These are phyloP conservation scores for Sebastes cheni DNA, from an alignment of 2,797 vertebrate species.

Conservation along the genomic window DNA sequence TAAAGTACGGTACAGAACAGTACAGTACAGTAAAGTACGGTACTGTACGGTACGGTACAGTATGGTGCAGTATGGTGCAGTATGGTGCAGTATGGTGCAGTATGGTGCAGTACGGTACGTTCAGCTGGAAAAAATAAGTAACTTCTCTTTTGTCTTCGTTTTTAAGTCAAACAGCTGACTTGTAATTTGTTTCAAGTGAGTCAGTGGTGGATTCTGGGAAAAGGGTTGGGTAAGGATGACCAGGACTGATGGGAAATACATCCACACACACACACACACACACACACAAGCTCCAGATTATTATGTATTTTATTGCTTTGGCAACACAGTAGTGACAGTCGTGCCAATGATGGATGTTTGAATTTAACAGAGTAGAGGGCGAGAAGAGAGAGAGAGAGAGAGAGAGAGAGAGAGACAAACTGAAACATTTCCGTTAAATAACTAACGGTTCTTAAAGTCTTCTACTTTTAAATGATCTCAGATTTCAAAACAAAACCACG, in stretches of 20 bases:
- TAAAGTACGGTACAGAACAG: no score
- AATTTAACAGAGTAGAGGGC: not conserved
- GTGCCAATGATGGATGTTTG: constrained; percentile 45
- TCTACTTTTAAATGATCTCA: not conserved
- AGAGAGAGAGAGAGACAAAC: no score
- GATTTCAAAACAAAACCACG: constrained; percentile 32
- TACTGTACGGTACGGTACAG: fast-evolving
- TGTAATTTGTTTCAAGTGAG: constrained; percentile 43
- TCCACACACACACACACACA: not conserved
- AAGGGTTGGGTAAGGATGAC: constrained; percentile 59
- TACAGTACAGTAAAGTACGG: no score
- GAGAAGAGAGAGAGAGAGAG: not conserved
- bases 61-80: fast-evolving
- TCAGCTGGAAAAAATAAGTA: not conserved
- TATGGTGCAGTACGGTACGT: no score
- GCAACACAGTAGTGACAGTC: constrained; percentile 36
- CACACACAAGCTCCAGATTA: constrained; percentile 24
- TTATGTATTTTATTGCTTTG: constrained; percentile 63
- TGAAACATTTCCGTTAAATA: not conserved
- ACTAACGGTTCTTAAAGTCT: not conserved
- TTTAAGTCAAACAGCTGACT: constrained; percentile 61
- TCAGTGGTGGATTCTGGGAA: constrained; percentile 73
- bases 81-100: fast-evolving
- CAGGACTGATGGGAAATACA: constrained; percentile 71
- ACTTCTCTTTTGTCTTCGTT: not conserved